Evolutionary conservation across 1,140 invertebrate genomes (phyloP), one percentile per base, ranked within the genome.

Genomic region (Hyphantria cunea): DNA sequence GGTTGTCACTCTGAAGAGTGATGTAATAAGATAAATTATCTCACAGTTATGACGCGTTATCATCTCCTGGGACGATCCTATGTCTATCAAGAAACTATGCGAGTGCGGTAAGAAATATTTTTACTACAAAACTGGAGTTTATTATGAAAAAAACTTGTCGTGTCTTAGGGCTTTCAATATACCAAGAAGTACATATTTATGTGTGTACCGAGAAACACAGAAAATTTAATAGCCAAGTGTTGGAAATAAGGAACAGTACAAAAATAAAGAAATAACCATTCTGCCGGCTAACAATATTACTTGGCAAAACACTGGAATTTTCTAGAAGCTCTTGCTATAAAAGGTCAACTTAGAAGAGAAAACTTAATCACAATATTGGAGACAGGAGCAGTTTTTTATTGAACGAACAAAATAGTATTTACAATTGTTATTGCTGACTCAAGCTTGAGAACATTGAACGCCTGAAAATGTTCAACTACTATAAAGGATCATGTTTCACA

Each of bases 251-350:
- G 15, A 53, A 31, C 10, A 31, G 41, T 15, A 53, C 39, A 42
- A 53, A 42, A 15, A 41, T 12, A 53, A 53, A 37, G 15, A 53
- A 41, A 11, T 5, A 14, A 13, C 15, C 51, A 15, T 39, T 52
- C 50, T 2, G 34, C 33, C 17, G 12, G 51, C 37, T 53, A 53
- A 53, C 51, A 41, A 42, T 53, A 42, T 53, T 53, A 53, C 51
- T 53, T 25, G 8, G 11, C 34, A 42, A 37, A 52, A 52, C 37
- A 53, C 34, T 25, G 13, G 51, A 9, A 31, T 39, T 14, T 52
- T 52, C 13, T 52, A 52, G 50, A 52, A 52, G 32, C 33, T 25
- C 17, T 25, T 25, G 8, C 32, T 52, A 14, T 32, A 42, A 53
- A 42, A 53, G 51, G 51, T 41, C 51, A 31, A 53, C 12, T 41